A percentile compares a stretch with the other conserved stretches of the same genome.
Conservation (phyloP, 2,888 invertebrate genomes). For the Apotomis turbidana region DNA sequence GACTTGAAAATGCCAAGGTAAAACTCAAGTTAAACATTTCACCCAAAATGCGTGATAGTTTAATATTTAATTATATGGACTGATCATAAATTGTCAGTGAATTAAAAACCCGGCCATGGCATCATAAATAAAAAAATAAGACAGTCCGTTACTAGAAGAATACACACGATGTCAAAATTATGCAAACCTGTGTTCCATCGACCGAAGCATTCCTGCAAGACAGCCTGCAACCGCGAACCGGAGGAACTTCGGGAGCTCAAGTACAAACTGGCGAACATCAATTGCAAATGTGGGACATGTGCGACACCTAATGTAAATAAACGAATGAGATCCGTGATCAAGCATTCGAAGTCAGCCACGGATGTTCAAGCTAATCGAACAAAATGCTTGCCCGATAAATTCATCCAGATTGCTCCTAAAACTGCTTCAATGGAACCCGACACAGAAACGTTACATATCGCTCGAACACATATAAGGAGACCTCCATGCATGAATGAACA, state of each 20-base stretch:
- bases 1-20: too few species aligned
- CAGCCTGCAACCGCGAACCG: conserved; percentile 51
- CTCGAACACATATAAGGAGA: too few species aligned
- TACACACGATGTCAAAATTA: conserved; percentile 1
- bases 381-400: conserved; percentile 18
- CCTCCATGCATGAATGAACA: too few species aligned
- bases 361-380: too few species aligned
- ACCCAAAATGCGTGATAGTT: too few species aligned
- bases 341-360: too few species aligned
- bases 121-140: not conserved
- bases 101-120: too few species aligned
- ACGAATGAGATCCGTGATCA: too few species aligned
- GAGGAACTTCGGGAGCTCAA: conserved; percentile 62
- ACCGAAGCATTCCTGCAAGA: not conserved
- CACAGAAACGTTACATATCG: conserved; percentile 7
- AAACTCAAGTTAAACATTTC: too few species aligned
- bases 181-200: not conserved
- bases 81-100: too few species aligned
- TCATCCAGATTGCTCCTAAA: conserved; percentile 44
- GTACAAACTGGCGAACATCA: conserved; percentile 57
- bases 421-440: conserved; percentile 24
- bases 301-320: conserved; percentile 16
- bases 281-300: conserved; percentile 59
- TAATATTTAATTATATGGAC: too few species aligned
- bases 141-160: not conserved